Evolutionary conservation across 2,888 invertebrate genomes (phyloP).

Genomic region (Polyploca ridens): DNA sequence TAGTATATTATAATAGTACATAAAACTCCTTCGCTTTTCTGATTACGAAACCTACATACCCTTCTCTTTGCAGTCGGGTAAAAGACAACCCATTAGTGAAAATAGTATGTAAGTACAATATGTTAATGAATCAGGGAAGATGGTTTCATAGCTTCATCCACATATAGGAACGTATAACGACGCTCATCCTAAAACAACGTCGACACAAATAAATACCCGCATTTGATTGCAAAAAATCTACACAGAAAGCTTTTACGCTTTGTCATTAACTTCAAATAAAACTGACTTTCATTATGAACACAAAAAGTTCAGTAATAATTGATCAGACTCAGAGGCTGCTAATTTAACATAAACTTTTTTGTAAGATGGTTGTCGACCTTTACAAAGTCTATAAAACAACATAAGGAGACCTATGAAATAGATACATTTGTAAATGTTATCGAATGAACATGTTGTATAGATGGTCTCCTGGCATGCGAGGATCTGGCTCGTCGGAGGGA

Average conservation of each 20-base stretch:
- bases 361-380: not conserved
- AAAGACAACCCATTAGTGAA: not conserved
- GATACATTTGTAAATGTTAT: not conserved
- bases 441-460: constrained; percentile 37
- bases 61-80: not conserved
- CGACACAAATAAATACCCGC: not conserved
- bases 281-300: not conserved
- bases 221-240: not conserved
- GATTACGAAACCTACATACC: not conserved
- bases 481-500: constrained; percentile 75
- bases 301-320: not conserved
- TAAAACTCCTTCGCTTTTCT: not conserved
- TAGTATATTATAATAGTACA: not conserved
- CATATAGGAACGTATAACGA: too few relatives aligned
- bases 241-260: constrained; percentile 18
- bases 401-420: too few relatives aligned
- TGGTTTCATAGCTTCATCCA: too few relatives aligned
- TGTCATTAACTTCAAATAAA: constrained; percentile 13
- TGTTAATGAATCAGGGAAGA: too few relatives aligned
- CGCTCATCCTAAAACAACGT: too few relatives aligned
- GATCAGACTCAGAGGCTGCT: not conserved
- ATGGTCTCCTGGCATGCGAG: constrained; percentile 82
- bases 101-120: not conserved
- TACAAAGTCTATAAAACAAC: too few relatives aligned
- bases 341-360: not conserved